Conservation (phyloP, 2,888 invertebrate species). For the Drosophila pseudotalamancana region DNA sequence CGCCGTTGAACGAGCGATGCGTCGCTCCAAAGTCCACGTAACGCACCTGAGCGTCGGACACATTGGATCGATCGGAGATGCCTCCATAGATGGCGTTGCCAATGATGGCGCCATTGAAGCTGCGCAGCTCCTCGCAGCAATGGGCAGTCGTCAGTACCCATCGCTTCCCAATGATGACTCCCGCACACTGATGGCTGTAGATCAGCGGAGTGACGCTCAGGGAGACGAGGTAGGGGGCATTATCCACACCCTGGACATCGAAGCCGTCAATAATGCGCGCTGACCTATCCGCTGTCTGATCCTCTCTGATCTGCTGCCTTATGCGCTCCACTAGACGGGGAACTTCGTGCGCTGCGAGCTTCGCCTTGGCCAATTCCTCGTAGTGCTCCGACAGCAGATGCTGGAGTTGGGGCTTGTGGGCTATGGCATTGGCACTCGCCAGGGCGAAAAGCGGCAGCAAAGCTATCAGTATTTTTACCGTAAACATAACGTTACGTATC, state of each 20-base stretch:
- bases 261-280: conserved; percentile 69
- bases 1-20: conserved; percentile 81
- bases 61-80: conserved; percentile 60
- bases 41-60: conserved; percentile 72
- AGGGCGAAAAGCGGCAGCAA: conserved; percentile 46
- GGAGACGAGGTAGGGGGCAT: conserved; percentile 73
- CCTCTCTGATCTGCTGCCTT: conserved; percentile 8
- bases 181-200: conserved; percentile 84
- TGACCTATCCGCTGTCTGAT: conserved; percentile 30
- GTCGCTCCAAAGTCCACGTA: conserved; percentile 75
- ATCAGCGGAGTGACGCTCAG: conserved; percentile 60
- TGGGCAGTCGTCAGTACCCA: conserved; percentile 84
- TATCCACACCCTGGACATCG: conserved; percentile 65
- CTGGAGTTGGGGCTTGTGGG: conserved; percentile 27
- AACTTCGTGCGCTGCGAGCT: neutral
- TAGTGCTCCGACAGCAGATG: conserved; percentile 47
- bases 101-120: conserved; percentile 53
- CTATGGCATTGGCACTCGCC: conserved; percentile 44
- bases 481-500: conserved; percentile 26
- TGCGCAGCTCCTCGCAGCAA: conserved; percentile 60
- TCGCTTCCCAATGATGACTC: conserved; percentile 82
- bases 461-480: conserved; percentile 35
- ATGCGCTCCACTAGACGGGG: conserved; percentile 32
- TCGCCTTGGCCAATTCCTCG: conserved; percentile 2
- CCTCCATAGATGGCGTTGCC: conserved; percentile 76